phyloP scores from a whole-genome alignment of 2,797 vertebrate genomes.

The Galago senegalensis region DNA sequence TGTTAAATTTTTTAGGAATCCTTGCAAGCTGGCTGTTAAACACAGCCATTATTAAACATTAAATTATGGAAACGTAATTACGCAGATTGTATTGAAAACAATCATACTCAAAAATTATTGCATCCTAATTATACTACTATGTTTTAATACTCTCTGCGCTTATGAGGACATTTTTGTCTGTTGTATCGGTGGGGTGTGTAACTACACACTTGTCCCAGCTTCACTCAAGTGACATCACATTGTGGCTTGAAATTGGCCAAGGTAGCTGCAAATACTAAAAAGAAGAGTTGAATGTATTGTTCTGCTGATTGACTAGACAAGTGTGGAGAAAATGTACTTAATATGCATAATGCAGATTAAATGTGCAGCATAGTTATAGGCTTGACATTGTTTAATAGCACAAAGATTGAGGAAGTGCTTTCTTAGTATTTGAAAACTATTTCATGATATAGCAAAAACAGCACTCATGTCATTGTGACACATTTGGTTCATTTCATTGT shows the following conservation, averaged over 20 bases:
- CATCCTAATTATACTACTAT: not conserved
- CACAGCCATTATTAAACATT: not conserved
- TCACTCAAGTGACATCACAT: not conserved
- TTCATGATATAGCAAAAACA: not conserved
- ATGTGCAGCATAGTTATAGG: not conserved
- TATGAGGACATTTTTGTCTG: not conserved
- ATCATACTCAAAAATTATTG: not conserved
- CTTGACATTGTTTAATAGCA: not conserved
- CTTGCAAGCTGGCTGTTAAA: slow-evolving; percentile 6
- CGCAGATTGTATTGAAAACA: slow-evolving; percentile 11
- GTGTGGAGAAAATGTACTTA: not conserved
- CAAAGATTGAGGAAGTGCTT: not conserved
- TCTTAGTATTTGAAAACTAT: slow-evolving; percentile 15
- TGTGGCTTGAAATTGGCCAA: not conserved
- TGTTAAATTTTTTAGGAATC: not conserved
- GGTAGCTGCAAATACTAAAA: not conserved
- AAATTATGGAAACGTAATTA: not conserved
- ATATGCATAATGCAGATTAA: not conserved
- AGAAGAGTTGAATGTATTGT: not conserved
- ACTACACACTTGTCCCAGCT: not conserved
- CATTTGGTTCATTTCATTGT: slow-evolving; percentile 32
- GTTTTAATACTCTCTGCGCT: not conserved
- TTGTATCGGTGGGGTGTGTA: not conserved
- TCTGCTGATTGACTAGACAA: not conserved
- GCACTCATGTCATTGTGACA: not conserved